A percentile compares a stretch with the other conserved stretches of the same genome.
These are phyloP conservation scores for Pyrrhosoma nymphula DNA, from an alignment of 2,888 invertebrate genomes.

Conservation along the genomic window DNA sequence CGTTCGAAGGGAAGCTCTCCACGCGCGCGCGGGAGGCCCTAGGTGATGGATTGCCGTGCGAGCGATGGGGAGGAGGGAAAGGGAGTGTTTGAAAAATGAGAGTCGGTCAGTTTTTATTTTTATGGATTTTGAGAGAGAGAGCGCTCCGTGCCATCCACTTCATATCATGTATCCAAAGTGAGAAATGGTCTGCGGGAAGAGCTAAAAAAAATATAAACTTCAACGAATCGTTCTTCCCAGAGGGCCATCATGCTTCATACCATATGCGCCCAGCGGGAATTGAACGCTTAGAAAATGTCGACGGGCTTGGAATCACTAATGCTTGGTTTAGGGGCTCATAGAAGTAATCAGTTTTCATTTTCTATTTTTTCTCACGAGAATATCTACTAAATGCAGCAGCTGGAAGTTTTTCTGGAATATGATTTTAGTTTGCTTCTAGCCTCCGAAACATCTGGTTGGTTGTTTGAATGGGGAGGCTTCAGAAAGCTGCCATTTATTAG, in stretches of 20 bases:
- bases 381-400: not conserved
- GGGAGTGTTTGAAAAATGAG: not conserved
- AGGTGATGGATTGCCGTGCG: not conserved
- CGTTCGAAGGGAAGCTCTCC: not conserved
- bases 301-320: not conserved
- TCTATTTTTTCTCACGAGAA: no score
- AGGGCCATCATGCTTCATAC: not conserved
- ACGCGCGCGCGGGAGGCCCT: not conserved
- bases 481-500: no score
- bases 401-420: not conserved
- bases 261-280: not conserved
- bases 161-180: slow-evolving; percentile 7
- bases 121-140: not conserved
- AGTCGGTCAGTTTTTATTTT: slow-evolving; percentile 24
- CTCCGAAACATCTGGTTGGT: no score
- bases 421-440: no score
- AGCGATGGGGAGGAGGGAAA: not conserved
- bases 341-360: no score
- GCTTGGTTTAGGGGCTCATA: not conserved
- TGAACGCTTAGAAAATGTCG: not conserved
- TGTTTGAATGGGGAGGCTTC: no score
- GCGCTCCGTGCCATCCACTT: not conserved
- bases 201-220: not conserved
- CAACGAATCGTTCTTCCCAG: not conserved
- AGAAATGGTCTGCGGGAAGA: slow-evolving; percentile 5